A percentile compares a stretch with the other conserved stretches of the same genome.
Conservation (phyloP, 92 coral and sea anemone genomes). For the Palythoa grandis region DNA sequence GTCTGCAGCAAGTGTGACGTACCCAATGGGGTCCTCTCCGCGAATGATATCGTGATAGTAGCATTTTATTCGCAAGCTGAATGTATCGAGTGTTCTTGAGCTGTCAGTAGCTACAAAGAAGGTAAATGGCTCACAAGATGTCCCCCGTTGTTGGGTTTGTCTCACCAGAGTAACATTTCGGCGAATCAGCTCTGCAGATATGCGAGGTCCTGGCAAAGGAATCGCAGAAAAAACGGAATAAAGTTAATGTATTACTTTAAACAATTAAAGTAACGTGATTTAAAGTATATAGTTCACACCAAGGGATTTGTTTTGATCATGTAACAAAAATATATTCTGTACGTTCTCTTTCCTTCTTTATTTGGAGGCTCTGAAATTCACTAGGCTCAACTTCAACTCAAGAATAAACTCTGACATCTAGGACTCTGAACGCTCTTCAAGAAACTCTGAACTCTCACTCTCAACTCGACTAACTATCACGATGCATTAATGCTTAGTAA, state of each 20-base stretch:
- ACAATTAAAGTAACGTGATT: no score
- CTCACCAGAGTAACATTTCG: conserved; percentile 69
- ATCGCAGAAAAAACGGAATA: not conserved
- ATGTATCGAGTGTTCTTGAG: conserved; percentile 75
- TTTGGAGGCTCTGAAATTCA: no score
- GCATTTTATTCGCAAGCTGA: conserved; percentile 77
- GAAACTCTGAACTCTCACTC: not conserved
- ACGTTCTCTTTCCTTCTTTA: no score
- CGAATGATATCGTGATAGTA: conserved; percentile 72
- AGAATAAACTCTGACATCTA: no score
- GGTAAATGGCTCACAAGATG: conserved; percentile 66
- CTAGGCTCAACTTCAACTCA: no score
- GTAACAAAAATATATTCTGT: no score
- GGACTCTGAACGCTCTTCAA: no score
- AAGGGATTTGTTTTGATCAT: no score
- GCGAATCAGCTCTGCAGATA: conserved; percentile 78
- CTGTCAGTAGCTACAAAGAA: conserved; percentile 86
- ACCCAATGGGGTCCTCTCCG: conserved; percentile 75
- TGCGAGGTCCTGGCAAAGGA: conserved; percentile 59
- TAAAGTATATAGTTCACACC: no score
- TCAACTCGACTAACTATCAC: no score
- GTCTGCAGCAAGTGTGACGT: conserved; percentile 71
- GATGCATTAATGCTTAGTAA: not conserved
- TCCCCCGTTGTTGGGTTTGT: conserved; percentile 63
- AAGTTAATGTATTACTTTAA: no score